Evolutionary conservation across 2,113 vertebrate species (phyloP).

Genomic region (Cochlearius cochlearius): DNA sequence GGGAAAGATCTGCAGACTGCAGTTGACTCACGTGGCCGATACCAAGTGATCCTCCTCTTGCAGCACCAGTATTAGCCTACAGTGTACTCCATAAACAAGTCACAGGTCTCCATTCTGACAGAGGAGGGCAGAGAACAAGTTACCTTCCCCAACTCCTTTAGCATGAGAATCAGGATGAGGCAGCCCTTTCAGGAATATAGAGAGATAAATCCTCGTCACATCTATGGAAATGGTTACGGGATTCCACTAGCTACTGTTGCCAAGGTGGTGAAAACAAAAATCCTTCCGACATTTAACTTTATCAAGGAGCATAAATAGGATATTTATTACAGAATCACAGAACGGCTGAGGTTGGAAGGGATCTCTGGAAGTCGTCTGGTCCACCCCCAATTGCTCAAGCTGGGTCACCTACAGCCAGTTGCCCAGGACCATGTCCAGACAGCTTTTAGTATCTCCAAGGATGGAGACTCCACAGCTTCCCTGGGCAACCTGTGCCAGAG

Average conservation of each 20-base stretch:
- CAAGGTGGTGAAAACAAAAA: neutral
- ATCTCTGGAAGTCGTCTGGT: neutral
- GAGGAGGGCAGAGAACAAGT: neutral
- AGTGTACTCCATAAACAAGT: neutral
- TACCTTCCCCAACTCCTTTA: neutral
- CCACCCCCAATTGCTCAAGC: neutral
- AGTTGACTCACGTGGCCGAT: accelerated
- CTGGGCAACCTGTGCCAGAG: neutral
- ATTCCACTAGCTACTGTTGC: neutral
- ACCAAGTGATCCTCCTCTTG: neutral
- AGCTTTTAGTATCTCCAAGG: neutral
- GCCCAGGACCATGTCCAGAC: neutral
- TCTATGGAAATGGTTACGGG: neutral
- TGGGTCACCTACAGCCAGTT: neutral
- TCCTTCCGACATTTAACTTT: neutral
- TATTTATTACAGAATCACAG: neutral
- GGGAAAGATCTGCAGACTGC: neutral
- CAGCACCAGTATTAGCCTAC: neutral
- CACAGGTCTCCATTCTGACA: neutral
- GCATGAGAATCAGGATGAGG: neutral
- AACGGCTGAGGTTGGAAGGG: neutral
- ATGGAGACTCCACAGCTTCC: neutral
- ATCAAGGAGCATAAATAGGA: neutral
- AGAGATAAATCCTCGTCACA: neutral
- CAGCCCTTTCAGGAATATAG: neutral